Base-by-base conservation (phyloP, 2,797 vertebrate genomes). In the Argya squamiceps region DNA sequence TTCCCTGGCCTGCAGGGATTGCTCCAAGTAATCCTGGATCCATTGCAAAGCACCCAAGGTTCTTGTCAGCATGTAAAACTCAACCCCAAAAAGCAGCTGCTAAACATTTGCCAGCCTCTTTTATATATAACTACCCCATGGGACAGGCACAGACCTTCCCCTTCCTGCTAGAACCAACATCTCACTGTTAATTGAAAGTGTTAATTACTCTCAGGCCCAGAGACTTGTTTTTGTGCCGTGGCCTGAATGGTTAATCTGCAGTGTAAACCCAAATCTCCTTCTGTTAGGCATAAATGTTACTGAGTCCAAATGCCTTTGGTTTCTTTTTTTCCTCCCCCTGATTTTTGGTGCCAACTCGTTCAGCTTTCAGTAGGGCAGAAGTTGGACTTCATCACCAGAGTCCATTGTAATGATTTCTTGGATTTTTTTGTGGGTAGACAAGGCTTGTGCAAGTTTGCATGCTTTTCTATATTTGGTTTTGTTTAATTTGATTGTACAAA, bases 381-480 rank as follows among this genome's bases (percentile, higher is more conserved):
- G 74, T 92, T 97, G 84, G 55, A 68, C 91, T 97, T 94, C 62
- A 20, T 93, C 82, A 84, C 91, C 92, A 36, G 92, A 94, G 73
- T 93, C 96, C 93, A 75, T 76, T 96, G 80, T 96, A 84, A 95
- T 86, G 80, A 92, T 93, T 84, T 97, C 62, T 94, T 67, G 60
- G 92, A 92, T 96, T 88, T 96, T 87, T 94, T 46, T 95, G 43
- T 95, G 62, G 65, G 56, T 92, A 92, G 89, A 85, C 93, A 92
- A 89, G 92, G 82, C 94, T 97, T 96, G 55, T 92, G 77, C 94
- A 93, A 96, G 94, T 95, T 93, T 93, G 94, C 91, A 63, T 97
- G 97, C 93, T 97, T 97, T 96, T 96, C 95, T 97, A 96, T 97
- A 97, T 97, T 98, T 97, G 93, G 89, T 88, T 97, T 96, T 92